A percentile compares a stretch with the other conserved stretches of the same genome.
Evolutionary conservation across 2,888 invertebrate species (phyloP).

Genomic region (Molorchus minor): DNA sequence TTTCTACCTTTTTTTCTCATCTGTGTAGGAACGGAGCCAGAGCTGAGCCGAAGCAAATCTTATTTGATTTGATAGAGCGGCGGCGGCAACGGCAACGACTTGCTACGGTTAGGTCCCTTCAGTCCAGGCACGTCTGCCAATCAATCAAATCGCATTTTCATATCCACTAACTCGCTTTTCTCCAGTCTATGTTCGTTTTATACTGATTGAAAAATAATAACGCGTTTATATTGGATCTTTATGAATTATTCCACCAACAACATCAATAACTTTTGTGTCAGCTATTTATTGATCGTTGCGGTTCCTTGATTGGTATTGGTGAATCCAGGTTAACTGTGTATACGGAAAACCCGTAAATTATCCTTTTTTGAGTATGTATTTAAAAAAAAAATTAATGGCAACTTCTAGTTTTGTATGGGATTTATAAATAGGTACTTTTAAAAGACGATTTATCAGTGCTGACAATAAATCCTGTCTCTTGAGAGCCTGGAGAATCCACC

Average conservation of each 20-base stretch:
- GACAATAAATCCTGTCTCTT: too few relatives aligned
- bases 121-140: slow-evolving; percentile 59
- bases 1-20: slow-evolving; percentile 27
- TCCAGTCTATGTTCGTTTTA: slow-evolving; percentile 56
- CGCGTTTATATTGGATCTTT: slow-evolving; percentile 59
- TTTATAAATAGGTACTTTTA: too few relatives aligned
- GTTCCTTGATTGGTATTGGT: slow-evolving; percentile 17
- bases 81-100: slow-evolving; percentile 33
- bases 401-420: too few relatives aligned
- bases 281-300: slow-evolving; percentile 47
- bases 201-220: slow-evolving; percentile 62
- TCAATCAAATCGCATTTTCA: slow-evolving; percentile 61
- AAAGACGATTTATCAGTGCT: too few relatives aligned
- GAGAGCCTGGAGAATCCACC: too few relatives aligned
- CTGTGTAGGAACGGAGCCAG: slow-evolving; percentile 26
- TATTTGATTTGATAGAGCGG: slow-evolving; percentile 44
- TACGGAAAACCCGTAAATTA: too few relatives aligned
- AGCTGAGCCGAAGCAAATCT: slow-evolving; percentile 39
- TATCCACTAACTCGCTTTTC: slow-evolving; percentile 59
- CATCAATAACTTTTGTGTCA: slow-evolving; percentile 55
- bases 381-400: too few relatives aligned
- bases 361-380: too few relatives aligned
- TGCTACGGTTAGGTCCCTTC: slow-evolving; percentile 49
- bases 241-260: slow-evolving; percentile 59
- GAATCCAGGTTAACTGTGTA: slow-evolving; percentile 1